Conservation (phyloP, 2,888 invertebrate species). For the Autographa pulchrina region DNA sequence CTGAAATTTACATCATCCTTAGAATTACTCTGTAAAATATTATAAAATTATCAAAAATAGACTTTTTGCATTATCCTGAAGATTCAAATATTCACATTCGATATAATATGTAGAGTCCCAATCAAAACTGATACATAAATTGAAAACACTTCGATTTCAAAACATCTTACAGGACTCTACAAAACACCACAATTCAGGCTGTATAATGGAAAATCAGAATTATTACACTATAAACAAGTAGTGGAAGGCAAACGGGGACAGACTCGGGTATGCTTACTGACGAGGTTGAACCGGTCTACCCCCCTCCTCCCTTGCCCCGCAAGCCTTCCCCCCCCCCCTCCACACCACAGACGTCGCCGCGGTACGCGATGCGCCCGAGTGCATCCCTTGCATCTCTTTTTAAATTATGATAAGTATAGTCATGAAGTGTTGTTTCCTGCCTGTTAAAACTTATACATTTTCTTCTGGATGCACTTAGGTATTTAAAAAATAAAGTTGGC, state of each 20-base stretch:
- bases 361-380: conserved; percentile 71
- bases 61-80: no score
- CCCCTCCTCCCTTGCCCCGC: conserved; percentile 42
- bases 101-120: neutral
- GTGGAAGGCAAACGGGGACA: conserved; percentile 80
- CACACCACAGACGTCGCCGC: conserved; percentile 40
- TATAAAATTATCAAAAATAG: no score
- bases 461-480: neutral
- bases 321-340: conserved; percentile 55
- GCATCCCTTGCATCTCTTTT: conserved; percentile 75
- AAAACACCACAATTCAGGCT: conserved; percentile 24
- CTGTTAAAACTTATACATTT: neutral
- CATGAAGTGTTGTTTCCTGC: conserved; percentile 32
- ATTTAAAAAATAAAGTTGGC: neutral
- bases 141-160: neutral
- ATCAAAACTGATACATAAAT: neutral
- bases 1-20: neutral
- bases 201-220: conserved; percentile 53
- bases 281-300: conserved; percentile 76
- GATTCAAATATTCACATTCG: no score
- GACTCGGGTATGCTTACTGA: conserved; percentile 71
- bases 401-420: conserved; percentile 63
- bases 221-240: conserved; percentile 63
- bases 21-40: no score
- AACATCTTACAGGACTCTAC: neutral